Conservation (phyloP, 2,797 vertebrate species). For the Distichodus sexfasciatus region DNA sequence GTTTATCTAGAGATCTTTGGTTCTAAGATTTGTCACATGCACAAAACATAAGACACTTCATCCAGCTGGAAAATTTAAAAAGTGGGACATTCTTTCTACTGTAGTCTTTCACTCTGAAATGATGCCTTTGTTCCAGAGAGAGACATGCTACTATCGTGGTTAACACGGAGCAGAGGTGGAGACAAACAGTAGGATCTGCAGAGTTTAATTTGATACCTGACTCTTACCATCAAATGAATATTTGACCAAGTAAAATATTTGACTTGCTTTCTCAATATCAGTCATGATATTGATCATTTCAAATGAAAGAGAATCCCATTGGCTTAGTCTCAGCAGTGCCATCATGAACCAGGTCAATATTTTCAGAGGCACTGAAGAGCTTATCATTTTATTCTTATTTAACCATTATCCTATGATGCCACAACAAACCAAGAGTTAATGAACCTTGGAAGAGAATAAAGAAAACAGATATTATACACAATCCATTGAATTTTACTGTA, state of each 20-base stretch:
- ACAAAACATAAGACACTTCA: background rate
- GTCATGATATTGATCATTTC: background rate
- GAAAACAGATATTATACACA: conserved; percentile 6
- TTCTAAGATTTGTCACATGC: conserved; percentile 9
- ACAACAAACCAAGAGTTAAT: conserved; percentile 2
- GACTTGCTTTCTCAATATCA: background rate
- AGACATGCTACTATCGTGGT: background rate
- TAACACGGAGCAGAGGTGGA: background rate
- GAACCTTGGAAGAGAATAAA: conserved; percentile 7
- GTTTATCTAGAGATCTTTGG: conserved; percentile 7
- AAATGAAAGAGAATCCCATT: background rate
- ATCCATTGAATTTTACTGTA: background rate
- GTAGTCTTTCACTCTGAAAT: background rate
- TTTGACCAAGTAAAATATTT: background rate
- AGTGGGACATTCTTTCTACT: background rate
- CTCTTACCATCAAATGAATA: background rate
- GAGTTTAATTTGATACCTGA: background rate
- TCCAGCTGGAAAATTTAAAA: conserved; percentile 1
- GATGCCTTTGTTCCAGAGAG: too few relatives aligned
- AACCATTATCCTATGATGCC: background rate
- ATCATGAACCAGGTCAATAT: background rate
- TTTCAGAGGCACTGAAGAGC: background rate
- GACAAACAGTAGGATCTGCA: background rate
- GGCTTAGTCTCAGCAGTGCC: background rate
- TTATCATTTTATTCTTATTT: conserved; percentile 5